These are phyloP conservation scores for Collichthys lucidus DNA, from an alignment of 2,113 vertebrate species.

Conservation along the genomic window DNA sequence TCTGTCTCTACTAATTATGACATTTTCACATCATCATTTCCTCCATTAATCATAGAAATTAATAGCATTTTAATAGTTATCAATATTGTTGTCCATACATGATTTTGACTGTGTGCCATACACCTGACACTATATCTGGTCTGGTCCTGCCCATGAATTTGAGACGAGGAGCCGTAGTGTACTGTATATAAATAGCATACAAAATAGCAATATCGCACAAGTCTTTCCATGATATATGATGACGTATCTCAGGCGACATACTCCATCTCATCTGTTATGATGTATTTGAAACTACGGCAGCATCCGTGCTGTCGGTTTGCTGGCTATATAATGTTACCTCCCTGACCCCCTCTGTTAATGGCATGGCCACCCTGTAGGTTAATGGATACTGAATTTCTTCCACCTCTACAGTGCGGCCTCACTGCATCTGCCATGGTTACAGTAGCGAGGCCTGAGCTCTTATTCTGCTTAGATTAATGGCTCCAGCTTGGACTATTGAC, in stretches of 20 bases:
- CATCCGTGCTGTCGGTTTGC: conserved; percentile 1
- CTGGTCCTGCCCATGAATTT: not conserved
- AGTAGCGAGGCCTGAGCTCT: conserved; percentile 39
- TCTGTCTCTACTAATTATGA: not conserved
- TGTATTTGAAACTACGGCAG: conserved; percentile 36
- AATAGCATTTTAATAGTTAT: not conserved
- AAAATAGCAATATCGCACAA: not conserved
- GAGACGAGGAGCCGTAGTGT: not conserved
- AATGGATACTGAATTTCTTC: conserved; percentile 68
- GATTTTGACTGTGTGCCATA: conserved; percentile 1
- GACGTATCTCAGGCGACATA: not conserved
- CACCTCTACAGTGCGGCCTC: conserved; percentile 16
- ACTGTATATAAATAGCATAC: conserved; percentile 25
- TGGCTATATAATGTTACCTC: conserved; percentile 56
- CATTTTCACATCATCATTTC: not conserved
- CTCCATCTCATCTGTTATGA: not conserved
- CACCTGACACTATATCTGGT: not conserved
- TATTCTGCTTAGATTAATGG: conserved; percentile 78
- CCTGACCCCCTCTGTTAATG: conserved; percentile 49
- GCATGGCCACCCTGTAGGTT: conserved; percentile 44
- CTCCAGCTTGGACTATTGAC: conserved; percentile 78
- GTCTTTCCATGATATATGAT: conserved; percentile 3
- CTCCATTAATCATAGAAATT: not conserved
- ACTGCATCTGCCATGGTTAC: conserved; percentile 43
- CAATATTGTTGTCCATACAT: not conserved